Evolutionary conservation across 37 sponge, comb jelly and placozoan genomes (phyloP), one percentile per base, ranked within the genome.

Genomic region (Ephydatia muelleri): DNA sequence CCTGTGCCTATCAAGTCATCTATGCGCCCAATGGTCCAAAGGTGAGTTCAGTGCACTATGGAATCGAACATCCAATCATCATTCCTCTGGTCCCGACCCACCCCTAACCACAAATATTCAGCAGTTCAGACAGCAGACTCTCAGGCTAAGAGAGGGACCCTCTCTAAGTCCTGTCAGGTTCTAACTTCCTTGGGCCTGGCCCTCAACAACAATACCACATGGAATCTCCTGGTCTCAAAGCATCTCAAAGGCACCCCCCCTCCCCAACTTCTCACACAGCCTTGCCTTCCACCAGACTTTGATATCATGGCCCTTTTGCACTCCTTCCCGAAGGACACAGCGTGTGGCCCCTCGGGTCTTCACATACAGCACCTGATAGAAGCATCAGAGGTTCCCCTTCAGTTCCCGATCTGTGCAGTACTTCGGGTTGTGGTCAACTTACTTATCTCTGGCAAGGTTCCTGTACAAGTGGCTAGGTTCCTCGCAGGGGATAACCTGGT

Each of bases 401-500:
- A 43, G 47, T 43, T 43, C 8, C 47, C 47, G 47, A 43, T 43
- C 47, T 43, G 47, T 43, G 47, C 57, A 57, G 57, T 57, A 14
- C 57, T 57, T 57, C 9, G 57, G 57, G 57, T 19, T 57, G 57
- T 11, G 57, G 16, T 57, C 57, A 57, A 43, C 47, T 8, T 43
- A 57, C 57, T 57, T 57, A 57, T 57, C 57, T 57, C 57, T 57
- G 57, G 57, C 57, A 57, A 57, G 57, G 57, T 57, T 57, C 57
- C 57, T 57, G 57, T 57, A 11, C 57, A 57, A 11, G 57, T 57
- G 57, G 57, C 57, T 57, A 43, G 43, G 43, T 43, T 43, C 43
- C 43, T 43, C 43, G 43, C 43, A 43, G 43, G 6, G 43, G 43
- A 6, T 43, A 43, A 43, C 43, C 43, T 43, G 43, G 43, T 43